A percentile compares a stretch with the other conserved stretches of the same genome.
Conservation (phyloP, 2,888 invertebrate species). For the Apoda limacodes region DNA sequence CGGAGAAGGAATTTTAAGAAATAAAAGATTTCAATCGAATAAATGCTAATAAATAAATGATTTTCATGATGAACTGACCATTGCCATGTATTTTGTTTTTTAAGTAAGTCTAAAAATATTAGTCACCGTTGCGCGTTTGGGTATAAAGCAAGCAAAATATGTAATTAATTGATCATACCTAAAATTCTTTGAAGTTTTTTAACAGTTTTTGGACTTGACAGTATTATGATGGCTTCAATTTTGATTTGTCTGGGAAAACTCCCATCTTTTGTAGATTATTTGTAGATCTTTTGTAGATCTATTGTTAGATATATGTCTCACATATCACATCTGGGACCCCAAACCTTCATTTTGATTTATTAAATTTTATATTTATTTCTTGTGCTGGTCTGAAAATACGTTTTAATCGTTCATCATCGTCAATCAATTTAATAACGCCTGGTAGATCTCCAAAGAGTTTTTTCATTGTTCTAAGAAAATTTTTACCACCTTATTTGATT, state of each 20-base stretch:
- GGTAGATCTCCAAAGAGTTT: not conserved
- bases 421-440: constrained; percentile 2
- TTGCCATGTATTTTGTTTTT: constrained; percentile 13
- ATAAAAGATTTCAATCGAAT: no score
- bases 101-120: constrained; percentile 16
- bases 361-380: constrained; percentile 14
- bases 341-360: constrained; percentile 14
- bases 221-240: constrained; percentile 15
- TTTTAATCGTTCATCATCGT: constrained; percentile 8
- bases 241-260: constrained; percentile 10
- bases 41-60: no score
- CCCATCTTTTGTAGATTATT: no score
- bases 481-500: constrained; percentile 16
- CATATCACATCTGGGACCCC: constrained; percentile 11
- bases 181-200: constrained; percentile 20
- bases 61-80: constrained; percentile 10
- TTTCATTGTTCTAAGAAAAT: constrained; percentile 12
- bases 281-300: no score
- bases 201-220: constrained; percentile 13
- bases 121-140: constrained; percentile 13
- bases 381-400: constrained; percentile 8
- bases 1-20: no score
- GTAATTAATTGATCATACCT: constrained; percentile 21
- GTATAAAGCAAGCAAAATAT: constrained; percentile 15
- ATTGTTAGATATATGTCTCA: constrained; percentile 8